Conservation (phyloP, 2,113 vertebrate species). For the Alligator mississippiensis region DNA sequence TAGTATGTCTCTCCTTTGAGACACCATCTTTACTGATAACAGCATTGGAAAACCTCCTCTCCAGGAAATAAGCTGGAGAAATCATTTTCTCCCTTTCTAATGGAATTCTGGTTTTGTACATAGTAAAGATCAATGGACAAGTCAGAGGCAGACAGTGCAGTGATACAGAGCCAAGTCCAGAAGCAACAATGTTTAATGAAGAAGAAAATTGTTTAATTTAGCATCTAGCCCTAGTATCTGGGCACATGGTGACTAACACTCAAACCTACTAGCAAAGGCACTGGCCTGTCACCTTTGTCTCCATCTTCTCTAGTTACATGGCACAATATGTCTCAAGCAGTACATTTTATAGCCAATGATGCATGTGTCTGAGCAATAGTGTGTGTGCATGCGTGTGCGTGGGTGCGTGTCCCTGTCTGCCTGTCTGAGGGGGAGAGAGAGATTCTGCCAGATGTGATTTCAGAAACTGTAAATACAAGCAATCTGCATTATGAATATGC, state of each 20-base stretch:
- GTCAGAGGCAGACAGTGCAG: slow-evolving; percentile 10
- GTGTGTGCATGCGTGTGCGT: background rate
- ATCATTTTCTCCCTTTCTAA: slow-evolving; percentile 10
- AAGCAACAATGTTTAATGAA: slow-evolving; percentile 64
- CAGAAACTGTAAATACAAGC: background rate
- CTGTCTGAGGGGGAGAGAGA: background rate
- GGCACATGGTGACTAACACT: slow-evolving; percentile 31
- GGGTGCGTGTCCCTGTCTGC: rapidly evolving
- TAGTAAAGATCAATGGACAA: slow-evolving; percentile 9
- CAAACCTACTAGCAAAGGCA: background rate
- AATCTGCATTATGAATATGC: background rate
- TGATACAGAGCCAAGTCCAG: slow-evolving; percentile 49
- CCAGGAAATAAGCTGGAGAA: background rate
- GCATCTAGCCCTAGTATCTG: slow-evolving; percentile 61
- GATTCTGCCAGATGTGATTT: slow-evolving; percentile 42
- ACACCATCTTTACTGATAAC: slow-evolving; percentile 40
- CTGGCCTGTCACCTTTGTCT: slow-evolving; percentile 6
- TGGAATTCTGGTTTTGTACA: slow-evolving; percentile 16
- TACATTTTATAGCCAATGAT: background rate
- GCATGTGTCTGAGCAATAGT: background rate
- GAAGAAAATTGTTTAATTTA: slow-evolving; percentile 74
- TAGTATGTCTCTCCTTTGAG: slow-evolving; percentile 41
- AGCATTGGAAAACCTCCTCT: slow-evolving; percentile 20
- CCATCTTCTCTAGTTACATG: background rate
- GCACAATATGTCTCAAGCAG: background rate